Percentiles rank a stretch among this genome's conserved stretches.
phyloP scores from a whole-genome alignment of 1,140 invertebrate species.

The Phortica variegata region DNA sequence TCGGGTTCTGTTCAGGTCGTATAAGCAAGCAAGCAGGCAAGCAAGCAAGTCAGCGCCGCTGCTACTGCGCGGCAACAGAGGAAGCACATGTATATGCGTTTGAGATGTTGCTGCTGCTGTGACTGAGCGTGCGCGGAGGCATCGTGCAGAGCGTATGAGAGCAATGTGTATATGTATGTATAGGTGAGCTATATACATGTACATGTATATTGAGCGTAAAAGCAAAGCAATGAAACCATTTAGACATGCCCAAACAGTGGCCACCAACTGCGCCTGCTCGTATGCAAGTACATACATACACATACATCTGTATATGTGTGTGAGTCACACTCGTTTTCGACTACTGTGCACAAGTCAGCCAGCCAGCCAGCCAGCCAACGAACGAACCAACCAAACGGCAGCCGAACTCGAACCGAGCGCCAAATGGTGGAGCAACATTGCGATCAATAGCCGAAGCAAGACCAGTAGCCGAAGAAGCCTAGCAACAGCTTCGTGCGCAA shows the following conservation, averaged over 20 bases:
- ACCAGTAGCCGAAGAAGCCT: too few relatives aligned
- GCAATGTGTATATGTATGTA: conserved; percentile 21
- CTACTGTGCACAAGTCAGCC: conserved; percentile 8
- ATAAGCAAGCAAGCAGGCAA: too few relatives aligned
- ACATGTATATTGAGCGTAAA: conserved; percentile 13
- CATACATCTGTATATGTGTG: too few relatives aligned
- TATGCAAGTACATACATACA: too few relatives aligned
- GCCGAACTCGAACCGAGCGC: conserved; percentile 7
- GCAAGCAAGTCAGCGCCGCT: conserved; percentile 45
- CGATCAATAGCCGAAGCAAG: conserved; percentile 54
- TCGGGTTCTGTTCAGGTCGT: too few relatives aligned
- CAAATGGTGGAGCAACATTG: conserved; percentile 31
- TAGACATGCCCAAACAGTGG: too few relatives aligned
- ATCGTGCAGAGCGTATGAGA: not conserved
- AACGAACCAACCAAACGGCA: conserved; percentile 18
- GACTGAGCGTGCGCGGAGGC: conserved; percentile 9
- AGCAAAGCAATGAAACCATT: too few relatives aligned
- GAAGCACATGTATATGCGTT: conserved; percentile 16
- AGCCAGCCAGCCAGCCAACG: conserved; percentile 18
- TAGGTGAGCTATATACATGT: conserved; percentile 7
- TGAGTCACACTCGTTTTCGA: too few relatives aligned
- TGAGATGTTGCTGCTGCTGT: conserved; percentile 6
- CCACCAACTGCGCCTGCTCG: too few relatives aligned
- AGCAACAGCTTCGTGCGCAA: conserved; percentile 32
- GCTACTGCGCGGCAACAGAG: conserved; percentile 26